Evolutionary conservation across 2,113 vertebrate genomes (phyloP), one percentile per base, ranked within the genome.

Genomic region (Rattus norvegicus): DNA sequence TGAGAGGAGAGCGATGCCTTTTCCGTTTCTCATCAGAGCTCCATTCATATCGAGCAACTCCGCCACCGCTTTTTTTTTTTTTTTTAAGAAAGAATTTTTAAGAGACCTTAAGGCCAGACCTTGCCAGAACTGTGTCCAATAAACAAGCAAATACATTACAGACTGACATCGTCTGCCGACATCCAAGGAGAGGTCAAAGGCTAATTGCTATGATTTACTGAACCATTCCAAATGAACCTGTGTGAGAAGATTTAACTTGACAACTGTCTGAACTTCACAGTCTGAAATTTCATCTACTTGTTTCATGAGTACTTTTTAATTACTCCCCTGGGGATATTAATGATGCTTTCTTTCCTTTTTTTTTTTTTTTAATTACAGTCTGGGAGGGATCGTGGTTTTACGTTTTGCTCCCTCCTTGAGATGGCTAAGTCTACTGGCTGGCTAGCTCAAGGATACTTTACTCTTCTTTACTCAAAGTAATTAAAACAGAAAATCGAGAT

Each of bases 221-320:
- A 97, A 96, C 88, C 75, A 69, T 96, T 98, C 97, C 96, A 96
- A 98, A 93, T 77, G 85, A 98, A 98, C 98, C 96, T 67, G 77
- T 54, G 95, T 96, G 97, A 97, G 94, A 98, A 98, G 98, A 98
- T 97, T 98, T 97, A 86, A 56, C 98, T 95, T 94, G 97, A 98
- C 97, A 98, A 95, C 97, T 97, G 92, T 97, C 98, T 98, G 98
- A 98, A 98, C 79, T 98, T 97, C 94, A 97, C 79, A 97, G 97
- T 92, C 97, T 98, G 98, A 98, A 98, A 98, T 98, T 98, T 97
- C 97, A 98, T 98, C 95, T 33, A 16, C 98, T 98, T 98, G 96
- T 96, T 97, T 95, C 96, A 96, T 49, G 79, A 98, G 97, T 96
- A 94, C 97, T 97, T 98, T 98, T 98, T 98, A 98, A 98, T 98